A percentile compares a stretch with the other conserved stretches of the same genome.
These are phyloP conservation scores for Sternotherus odoratus DNA, from an alignment of 2,797 vertebrate species.

Conservation along the genomic window DNA sequence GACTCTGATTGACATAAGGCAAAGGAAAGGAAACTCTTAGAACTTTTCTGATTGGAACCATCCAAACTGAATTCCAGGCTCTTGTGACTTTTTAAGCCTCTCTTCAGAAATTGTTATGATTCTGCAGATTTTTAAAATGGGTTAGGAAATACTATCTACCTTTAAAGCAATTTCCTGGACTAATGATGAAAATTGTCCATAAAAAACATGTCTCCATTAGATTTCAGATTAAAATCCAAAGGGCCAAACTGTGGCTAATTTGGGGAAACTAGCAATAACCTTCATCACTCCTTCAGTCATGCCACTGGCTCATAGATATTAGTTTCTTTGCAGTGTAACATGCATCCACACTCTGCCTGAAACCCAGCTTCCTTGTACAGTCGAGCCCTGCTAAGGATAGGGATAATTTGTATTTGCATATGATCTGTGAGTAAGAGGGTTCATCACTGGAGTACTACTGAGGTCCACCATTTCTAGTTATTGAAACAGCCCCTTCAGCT, in stretches of 20 bases:
- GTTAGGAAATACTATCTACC: background rate
- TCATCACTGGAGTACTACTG: background rate
- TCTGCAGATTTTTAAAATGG: background rate
- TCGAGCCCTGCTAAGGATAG: background rate
- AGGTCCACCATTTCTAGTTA: background rate
- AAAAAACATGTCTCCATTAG: background rate
- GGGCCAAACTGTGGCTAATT: background rate
- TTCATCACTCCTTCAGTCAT: background rate
- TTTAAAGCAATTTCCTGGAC: background rate
- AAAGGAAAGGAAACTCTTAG: conserved; percentile 22
- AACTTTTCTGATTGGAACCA: conserved; percentile 10
- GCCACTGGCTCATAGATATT: background rate
- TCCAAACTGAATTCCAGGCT: background rate
- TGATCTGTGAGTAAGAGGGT: background rate
- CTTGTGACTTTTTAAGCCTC: background rate
- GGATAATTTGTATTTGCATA: background rate
- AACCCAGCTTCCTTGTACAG: background rate
- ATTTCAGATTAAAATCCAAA: conserved; percentile 1
- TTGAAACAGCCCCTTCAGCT: background rate
- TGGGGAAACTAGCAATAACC: background rate
- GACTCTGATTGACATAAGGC: background rate
- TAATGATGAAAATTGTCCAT: background rate
- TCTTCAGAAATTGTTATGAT: background rate
- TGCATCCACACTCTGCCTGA: background rate
- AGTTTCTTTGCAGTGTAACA: background rate